A percentile compares a stretch with the other conserved stretches of the same genome.
These are phyloP conservation scores for Xylota sylvarum DNA, from an alignment of 2,888 invertebrate species.

Conservation along the genomic window DNA sequence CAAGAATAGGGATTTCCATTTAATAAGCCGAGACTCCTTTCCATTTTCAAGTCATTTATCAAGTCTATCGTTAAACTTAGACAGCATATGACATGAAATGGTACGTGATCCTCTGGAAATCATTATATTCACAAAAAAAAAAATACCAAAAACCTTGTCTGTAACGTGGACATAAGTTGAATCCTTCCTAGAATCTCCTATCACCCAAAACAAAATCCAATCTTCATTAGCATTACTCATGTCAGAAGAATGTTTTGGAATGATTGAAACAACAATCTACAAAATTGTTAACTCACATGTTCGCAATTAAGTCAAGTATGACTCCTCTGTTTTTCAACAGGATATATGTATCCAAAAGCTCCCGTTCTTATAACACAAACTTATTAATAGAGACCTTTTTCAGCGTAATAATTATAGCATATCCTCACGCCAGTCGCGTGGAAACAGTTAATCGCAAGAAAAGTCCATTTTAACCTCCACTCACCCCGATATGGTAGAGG, in stretches of 20 bases:
- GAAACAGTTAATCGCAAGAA: slow-evolving; percentile 57
- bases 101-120: no score
- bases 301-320: slow-evolving; percentile 55
- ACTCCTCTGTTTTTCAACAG: slow-evolving; percentile 6
- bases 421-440: slow-evolving; percentile 63
- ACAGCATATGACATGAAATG: no score
- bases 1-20: no score
- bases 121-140: no score
- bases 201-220: not conserved
- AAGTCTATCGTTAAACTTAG: no score
- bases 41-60: no score
- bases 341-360: not conserved
- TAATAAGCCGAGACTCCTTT: no score
- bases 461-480: slow-evolving; percentile 33
- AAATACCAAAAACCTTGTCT: no score
- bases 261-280: slow-evolving; percentile 21
- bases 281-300: slow-evolving; percentile 53
- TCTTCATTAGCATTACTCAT: slow-evolving; percentile 24
- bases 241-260: slow-evolving; percentile 3
- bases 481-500: not conserved
- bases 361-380: not conserved
- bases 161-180: no score
- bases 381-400: slow-evolving; percentile 45
- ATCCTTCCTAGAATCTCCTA: no score
- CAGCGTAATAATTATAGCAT: slow-evolving; percentile 48